Evolutionary conservation across 2,888 invertebrate species (phyloP), one percentile per base, ranked within the genome.

Genomic region (Criorhina ranunculi): DNA sequence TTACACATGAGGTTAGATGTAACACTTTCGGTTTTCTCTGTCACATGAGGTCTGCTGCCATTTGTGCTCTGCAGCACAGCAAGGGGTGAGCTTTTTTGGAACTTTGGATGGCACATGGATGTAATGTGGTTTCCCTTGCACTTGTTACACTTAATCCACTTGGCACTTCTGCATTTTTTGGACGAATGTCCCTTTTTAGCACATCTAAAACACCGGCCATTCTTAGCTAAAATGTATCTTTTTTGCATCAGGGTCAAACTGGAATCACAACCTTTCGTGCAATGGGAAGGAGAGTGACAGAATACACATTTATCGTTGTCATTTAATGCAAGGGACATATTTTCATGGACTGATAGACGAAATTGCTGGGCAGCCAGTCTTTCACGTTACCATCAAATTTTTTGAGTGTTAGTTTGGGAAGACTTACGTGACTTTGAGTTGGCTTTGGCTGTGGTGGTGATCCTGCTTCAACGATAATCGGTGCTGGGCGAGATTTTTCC

Each of bases 51-150:
- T 1, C n/a, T 6, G 17, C 12, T 24, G 19, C 29, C n/a, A n/a
- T n/a, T n/a, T n/a, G n/a, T n/a, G n/a, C n/a, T n/a, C n/a, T n/a
- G n/a, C n/a, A n/a, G n/a, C n/a, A n/a, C n/a, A n/a, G n/a, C n/a
- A n/a, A n/a, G n/a, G n/a, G n/a, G n/a, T n/a, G n/a, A n/a, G n/a
- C n/a, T n/a, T n/a, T n/a, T n/a, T n/a, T n/a, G n/a, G n/a, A n/a
- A n/a, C n/a, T n/a, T n/a, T n/a, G n/a, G n/a, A n/a, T n/a, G 33
- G 17, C 33, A 62, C 44, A 62, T 62, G 11, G 17, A 0, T 44
- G 64, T 66, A 15, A 66, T 24, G 12, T 66, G 64, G 17, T 24
- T 66, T 8, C 64, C n/a, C n/a, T n/a, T n/a, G n/a, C n/a, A n/a
- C n/a, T n/a, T n/a, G n/a, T n/a, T n/a, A n/a, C n/a, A n/a, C n/a